Evolutionary conservation across 2,888 invertebrate genomes (phyloP).

Genomic region (Pyrrhosoma nymphula): DNA sequence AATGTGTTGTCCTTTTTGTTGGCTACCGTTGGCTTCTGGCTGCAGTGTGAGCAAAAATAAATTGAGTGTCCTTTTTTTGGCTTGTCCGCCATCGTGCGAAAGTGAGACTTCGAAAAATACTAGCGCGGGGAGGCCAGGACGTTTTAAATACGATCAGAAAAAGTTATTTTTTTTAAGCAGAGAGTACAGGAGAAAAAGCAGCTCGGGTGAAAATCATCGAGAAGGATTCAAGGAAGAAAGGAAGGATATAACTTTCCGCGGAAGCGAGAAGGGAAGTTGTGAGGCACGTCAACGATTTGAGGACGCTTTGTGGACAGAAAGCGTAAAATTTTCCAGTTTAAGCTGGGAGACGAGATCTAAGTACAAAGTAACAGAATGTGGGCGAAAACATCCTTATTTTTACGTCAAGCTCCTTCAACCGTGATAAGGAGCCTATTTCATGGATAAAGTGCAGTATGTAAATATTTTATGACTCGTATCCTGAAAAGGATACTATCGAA

Average conservation of each 20-base stretch:
- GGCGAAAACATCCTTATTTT: no score
- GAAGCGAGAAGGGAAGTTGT: background rate
- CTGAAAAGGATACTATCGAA: no score
- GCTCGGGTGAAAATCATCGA: background rate
- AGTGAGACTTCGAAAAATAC: background rate
- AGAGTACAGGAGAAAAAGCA: background rate
- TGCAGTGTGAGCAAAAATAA: background rate
- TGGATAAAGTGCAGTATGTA: no score
- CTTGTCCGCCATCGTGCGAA: background rate
- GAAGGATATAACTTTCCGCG: background rate
- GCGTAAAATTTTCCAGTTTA: no score
- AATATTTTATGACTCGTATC: no score
- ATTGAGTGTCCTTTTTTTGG: background rate
- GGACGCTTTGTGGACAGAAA: background rate
- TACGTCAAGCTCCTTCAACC: no score
- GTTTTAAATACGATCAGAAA: background rate
- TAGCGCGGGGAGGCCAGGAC: background rate
- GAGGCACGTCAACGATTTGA: background rate
- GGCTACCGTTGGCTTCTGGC: no score
- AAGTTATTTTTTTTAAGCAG: no score
- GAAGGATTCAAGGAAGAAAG: background rate
- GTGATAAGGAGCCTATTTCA: no score
- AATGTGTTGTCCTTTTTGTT: background rate
- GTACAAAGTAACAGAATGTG: no score
- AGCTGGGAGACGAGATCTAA: no score